Percentiles rank a stretch among this genome's conserved stretches.
Evolutionary conservation across 2,797 vertebrate genomes (phyloP).

Genomic region (Hephaestus fuliginosus): DNA sequence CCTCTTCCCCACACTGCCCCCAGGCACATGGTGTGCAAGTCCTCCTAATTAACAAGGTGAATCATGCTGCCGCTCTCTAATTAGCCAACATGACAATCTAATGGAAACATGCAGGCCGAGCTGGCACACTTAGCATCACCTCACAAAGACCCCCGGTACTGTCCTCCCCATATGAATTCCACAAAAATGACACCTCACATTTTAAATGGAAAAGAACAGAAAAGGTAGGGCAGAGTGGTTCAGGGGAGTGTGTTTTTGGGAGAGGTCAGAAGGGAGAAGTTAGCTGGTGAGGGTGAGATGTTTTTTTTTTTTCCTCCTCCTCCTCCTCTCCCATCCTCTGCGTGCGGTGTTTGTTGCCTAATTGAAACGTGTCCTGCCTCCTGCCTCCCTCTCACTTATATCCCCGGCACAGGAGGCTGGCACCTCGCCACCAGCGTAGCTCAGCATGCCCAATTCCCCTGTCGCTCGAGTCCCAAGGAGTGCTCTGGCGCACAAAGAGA

Average conservation of each 20-base stretch:
- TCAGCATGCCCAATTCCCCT: conserved; percentile 84
- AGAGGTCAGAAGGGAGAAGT: conserved; percentile 74
- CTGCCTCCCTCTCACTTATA: conserved; percentile 74
- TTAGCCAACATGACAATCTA: conserved; percentile 99
- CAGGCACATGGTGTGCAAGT: conserved; percentile 95
- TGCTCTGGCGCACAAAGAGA: conserved; percentile 84
- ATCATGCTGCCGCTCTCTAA: conserved; percentile 98
- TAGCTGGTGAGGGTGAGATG: conserved; percentile 55
- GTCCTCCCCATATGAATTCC: conserved; percentile 70
- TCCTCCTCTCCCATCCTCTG: conserved; percentile 34
- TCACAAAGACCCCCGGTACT: conserved; percentile 85
- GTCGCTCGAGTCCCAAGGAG: conserved; percentile 84
- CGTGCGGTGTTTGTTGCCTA: conserved; percentile 75
- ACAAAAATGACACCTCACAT: conserved; percentile 70
- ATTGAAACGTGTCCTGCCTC: conserved; percentile 84
- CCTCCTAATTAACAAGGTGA: conserved; percentile 99
- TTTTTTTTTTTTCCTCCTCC: conserved; percentile 32
- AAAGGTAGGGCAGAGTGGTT: conserved; percentile 53
- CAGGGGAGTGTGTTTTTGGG: conserved; percentile 62
- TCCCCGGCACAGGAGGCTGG: conserved; percentile 80
- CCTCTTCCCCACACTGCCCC: conserved; percentile 86
- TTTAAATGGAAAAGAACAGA: conserved; percentile 49
- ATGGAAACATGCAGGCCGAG: conserved; percentile 93
- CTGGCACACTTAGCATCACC: conserved; percentile 89
- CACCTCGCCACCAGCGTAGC: conserved; percentile 84